Evolutionary conservation across 2,888 invertebrate genomes (phyloP), one percentile per base, ranked within the genome.

Genomic region (Ochropleura leucogaster): DNA sequence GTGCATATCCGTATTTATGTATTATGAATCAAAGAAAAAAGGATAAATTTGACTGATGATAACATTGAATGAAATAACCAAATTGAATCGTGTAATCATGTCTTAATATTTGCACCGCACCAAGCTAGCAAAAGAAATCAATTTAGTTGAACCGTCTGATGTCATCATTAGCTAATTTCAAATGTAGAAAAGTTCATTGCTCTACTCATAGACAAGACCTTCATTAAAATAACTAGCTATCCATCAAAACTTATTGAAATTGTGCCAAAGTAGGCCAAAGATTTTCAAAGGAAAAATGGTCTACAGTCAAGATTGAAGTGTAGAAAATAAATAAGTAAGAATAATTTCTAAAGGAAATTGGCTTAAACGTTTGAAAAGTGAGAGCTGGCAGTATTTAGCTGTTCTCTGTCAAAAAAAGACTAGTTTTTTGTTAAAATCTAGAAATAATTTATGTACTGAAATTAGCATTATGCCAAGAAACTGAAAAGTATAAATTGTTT

Each of bases 1-100:
- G 3, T 74, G 67, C 75, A 76, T 76, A 87, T 85, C 78, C 72
- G 72, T 72, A n/a, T 53, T 46, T 3, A 57, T 70, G 46, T n/a
- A 62, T 30, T n/a, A 68, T 42, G 12, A 20, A 53, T n/a, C 42
- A 62, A 51, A 20, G 7, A 14, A 75, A 75, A 12, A 40, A 53
- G 40, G 4, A 6, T 20, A 9, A 16, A 49, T 49, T 49, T 16
- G 42, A 47, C 30, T 6, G n/a, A 62, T n/a, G 14, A 40, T 5
- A 44, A 40, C 18, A 18, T 20, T 40, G 14, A 4, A 49, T 40
- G n/a, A 49, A 49, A 7, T 67, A 51, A 46, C 4, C 30, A 40
- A 59, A 76, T 51, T 18, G 2, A 74, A 67, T 7, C 8, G 20
- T n/a, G 7, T n/a, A 4, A 8, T 16, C 4, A 14, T 20, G n/a